These are phyloP conservation scores for Meteorus cinctellus DNA, from an alignment of 2,888 invertebrate species.

Conservation along the genomic window DNA sequence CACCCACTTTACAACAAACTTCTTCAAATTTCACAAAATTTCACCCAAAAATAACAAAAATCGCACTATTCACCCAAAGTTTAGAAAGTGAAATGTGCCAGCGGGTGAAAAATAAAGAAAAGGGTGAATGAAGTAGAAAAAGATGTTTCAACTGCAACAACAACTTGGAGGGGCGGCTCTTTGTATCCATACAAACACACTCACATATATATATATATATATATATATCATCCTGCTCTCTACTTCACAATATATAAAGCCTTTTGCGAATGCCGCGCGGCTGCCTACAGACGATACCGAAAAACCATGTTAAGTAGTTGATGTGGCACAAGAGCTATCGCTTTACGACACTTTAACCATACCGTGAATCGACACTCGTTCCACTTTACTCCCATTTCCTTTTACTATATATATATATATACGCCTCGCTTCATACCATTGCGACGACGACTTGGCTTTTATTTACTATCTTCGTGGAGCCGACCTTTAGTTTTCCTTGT, in stretches of 20 bases:
- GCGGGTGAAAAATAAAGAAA: not conserved
- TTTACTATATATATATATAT: not conserved
- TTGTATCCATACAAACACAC: not conserved
- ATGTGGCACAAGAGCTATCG: slow-evolving; percentile 45
- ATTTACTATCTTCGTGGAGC: slow-evolving; percentile 36
- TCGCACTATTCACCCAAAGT: not conserved
- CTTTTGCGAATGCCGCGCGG: slow-evolving; percentile 35
- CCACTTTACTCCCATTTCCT: slow-evolving; percentile 32
- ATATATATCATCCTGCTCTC: not conserved
- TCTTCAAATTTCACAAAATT: no score
- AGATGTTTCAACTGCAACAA: slow-evolving; percentile 10
- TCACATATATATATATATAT: not conserved
- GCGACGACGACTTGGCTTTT: slow-evolving; percentile 31
- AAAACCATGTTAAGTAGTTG: slow-evolving; percentile 48
- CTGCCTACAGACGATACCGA: slow-evolving; percentile 45
- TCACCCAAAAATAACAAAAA: no score
- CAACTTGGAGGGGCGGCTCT: not conserved
- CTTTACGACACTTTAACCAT: slow-evolving; percentile 43
- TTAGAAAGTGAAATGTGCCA: not conserved
- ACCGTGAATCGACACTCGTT: slow-evolving; percentile 45
- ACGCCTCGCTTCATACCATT: slow-evolving; percentile 19
- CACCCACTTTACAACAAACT: no score
- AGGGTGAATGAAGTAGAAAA: not conserved
- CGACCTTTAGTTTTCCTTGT: slow-evolving; percentile 32
- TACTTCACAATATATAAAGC: slow-evolving; percentile 4